Base-by-base conservation (phyloP, 2,888 invertebrate species). In the Nomada flava region DNA sequence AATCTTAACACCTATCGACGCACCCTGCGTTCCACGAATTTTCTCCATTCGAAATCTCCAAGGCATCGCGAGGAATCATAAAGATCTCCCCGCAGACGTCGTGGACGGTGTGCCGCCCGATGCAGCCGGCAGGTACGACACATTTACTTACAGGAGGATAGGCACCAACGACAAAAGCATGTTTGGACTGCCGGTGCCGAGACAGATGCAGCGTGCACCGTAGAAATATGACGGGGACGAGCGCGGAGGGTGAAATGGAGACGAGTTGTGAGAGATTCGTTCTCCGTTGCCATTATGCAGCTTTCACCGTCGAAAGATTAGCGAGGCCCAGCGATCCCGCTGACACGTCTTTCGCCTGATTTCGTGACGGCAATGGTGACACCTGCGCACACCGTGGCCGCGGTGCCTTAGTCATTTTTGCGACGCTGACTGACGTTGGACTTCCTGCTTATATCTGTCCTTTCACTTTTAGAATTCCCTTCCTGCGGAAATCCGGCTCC, bases 161-260 rank as follows among this genome's bases (percentile, higher is more conserved):
- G 84, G 84, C 86, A 86, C 75, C 76, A 79, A 76, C 80, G 87
- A 90, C 88, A 91, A 91, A 91, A 89, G 88, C 86, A 62, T 91
- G 89, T 91, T 91, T 91, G 90, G 85, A 85, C 90, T 90, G 89
- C 85, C 84, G 86, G 88, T 91, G 90, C 83, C 26, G 23, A 23
- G 90, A 90, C 91, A 91, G 91, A 91, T 91, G 90, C 85, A 84
- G 74, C 20, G 59, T 73, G 53, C 59, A 42, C 20, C 60, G 65
- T 76, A 79, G 80, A 79, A 83, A 82, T 82, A 42, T 60, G 63
- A 71, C 65, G 20, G 70, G n/a, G 65, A 47, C 47, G 15, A 11
- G 11, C 9, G n/a, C 15, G n/a, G 20, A 44, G 52, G 52, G 52
- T 50, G 60, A 67, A 47, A 63, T 47, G 42, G 60, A 75, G 68